Percentiles rank a stretch among this genome's conserved stretches.
These are phyloP conservation scores for Cenopis cana DNA, from an alignment of 2,888 invertebrate species.

Conservation along the genomic window DNA sequence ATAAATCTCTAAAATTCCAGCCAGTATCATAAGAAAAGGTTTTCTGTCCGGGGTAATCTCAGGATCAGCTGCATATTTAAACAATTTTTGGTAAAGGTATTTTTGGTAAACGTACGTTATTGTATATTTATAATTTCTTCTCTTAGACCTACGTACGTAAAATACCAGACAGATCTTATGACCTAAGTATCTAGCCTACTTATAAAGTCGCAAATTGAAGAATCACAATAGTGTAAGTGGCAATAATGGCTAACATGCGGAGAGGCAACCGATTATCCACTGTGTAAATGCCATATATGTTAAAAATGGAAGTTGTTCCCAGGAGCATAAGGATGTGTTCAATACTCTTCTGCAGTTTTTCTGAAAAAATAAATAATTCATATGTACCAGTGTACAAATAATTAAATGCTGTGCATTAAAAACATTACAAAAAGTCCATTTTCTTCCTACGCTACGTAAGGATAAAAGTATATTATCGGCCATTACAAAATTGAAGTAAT, in stretches of 20 bases:
- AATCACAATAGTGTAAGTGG: slow-evolving; percentile 67
- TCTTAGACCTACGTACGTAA: too few relatives aligned
- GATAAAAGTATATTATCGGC: neutral
- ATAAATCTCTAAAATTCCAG: too few relatives aligned
- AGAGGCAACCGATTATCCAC: slow-evolving; percentile 60
- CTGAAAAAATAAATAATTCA: slow-evolving; percentile 51
- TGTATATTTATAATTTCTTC: too few relatives aligned
- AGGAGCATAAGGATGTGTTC: slow-evolving; percentile 62
- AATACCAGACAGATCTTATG: too few relatives aligned
- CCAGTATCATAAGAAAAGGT: too few relatives aligned
- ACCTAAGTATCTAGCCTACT: too few relatives aligned
- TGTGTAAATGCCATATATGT: slow-evolving; percentile 64
- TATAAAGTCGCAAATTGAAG: slow-evolving; percentile 65
- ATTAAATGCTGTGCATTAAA: too few relatives aligned
- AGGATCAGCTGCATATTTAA: too few relatives aligned
- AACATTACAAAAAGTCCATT: neutral
- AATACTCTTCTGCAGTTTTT: slow-evolving; percentile 55
- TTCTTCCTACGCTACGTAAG: neutral
- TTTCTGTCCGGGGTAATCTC: too few relatives aligned
- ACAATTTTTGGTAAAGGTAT: too few relatives aligned
- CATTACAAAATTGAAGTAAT: slow-evolving; percentile 7
- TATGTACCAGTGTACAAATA: neutral
- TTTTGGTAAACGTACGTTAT: too few relatives aligned
- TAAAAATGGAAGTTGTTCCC: slow-evolving; percentile 59
- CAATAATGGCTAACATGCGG: slow-evolving; percentile 60